Evolutionary conservation across 2,113 vertebrate genomes (phyloP), one percentile per base, ranked within the genome.

Genomic region (Tricholaema leucomelas): DNA sequence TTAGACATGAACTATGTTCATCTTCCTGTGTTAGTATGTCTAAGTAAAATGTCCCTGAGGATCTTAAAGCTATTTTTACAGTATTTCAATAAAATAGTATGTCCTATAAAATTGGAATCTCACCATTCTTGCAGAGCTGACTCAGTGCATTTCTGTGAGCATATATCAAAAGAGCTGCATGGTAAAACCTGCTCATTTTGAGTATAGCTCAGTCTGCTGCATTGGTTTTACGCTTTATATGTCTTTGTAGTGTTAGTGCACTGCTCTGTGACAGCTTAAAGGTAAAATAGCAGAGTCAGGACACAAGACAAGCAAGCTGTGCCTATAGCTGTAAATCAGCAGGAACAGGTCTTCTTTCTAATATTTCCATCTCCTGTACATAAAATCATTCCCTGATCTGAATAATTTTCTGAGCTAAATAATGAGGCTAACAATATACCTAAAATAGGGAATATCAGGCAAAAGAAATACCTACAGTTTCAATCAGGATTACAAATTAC

Each of bases 381-480:
- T 78, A 74, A 89, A 89, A 14, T 25, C 59, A 46, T 56, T 56
- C 84, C 40, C 72, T 82, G 71, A 38, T 63, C 36, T 70, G 58
- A 83, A 88, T 94, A 60, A 87, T 91, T 77, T 85, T 24, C 67
- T 48, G 33, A 83, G 91, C 70, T 91, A 94, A 58, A 73, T 69
- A 91, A 58, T 52, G 76, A 78, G 63, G 48, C 65, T 76, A 79
- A 52, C 81, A 87, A 33, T 85, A 35, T 42, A 67, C 36, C 27
- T 79, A 82, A 59, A 86, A 81, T 9, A 89, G 82, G 63, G 70
- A 64, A 79, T 63, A 79, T 79, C 79, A 91, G 76, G 88, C 88
- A 94, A 64, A 69, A 91, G 91, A 85, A 86, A 89, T 73, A 85
- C 4, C 46, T 65, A 82, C 90, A 81, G 40, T 95, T 94, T 90